Evolutionary conservation across 1,140 invertebrate genomes (phyloP).

Genomic region (Trachymyrmex septentrionalis): DNA sequence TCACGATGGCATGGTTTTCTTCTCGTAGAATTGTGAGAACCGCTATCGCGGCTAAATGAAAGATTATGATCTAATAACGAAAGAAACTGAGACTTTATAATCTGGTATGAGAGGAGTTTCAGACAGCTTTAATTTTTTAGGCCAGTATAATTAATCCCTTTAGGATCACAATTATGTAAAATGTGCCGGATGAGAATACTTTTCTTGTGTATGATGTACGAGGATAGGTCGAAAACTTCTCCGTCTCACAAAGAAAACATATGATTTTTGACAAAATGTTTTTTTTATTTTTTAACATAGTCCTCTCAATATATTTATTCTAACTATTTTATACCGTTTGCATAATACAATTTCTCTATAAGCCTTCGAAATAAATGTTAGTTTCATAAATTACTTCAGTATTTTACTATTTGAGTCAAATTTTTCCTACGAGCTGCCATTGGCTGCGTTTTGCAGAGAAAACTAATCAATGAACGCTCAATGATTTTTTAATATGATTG

Average conservation of each 20-base stretch:
- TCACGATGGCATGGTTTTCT: background rate
- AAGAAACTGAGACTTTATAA: conserved; percentile 14
- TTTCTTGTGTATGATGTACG: background rate
- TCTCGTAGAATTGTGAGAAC: background rate
- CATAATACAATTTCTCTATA: too few relatives aligned
- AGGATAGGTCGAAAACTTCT: background rate
- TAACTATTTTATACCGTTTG: too few relatives aligned
- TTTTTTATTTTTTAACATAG: background rate
- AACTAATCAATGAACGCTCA: too few relatives aligned
- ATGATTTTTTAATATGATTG: too few relatives aligned
- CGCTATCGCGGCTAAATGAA: conserved; percentile 13
- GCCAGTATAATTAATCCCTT: conserved; percentile 4
- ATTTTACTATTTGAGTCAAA: too few relatives aligned
- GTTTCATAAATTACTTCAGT: too few relatives aligned
- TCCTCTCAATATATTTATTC: background rate
- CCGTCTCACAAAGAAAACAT: background rate
- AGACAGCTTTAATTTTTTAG: background rate
- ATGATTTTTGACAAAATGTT: background rate
- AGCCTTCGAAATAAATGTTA: too few relatives aligned
- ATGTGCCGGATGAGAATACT: background rate
- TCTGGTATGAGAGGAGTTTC: background rate
- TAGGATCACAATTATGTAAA: background rate
- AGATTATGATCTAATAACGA: background rate
- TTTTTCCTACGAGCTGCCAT: too few relatives aligned
- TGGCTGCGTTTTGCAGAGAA: too few relatives aligned